A percentile compares a stretch with the other conserved stretches of the same genome.
These are phyloP conservation scores for Cepaea nemoralis DNA, from an alignment of 1,140 invertebrate genomes.

Conservation along the genomic window DNA sequence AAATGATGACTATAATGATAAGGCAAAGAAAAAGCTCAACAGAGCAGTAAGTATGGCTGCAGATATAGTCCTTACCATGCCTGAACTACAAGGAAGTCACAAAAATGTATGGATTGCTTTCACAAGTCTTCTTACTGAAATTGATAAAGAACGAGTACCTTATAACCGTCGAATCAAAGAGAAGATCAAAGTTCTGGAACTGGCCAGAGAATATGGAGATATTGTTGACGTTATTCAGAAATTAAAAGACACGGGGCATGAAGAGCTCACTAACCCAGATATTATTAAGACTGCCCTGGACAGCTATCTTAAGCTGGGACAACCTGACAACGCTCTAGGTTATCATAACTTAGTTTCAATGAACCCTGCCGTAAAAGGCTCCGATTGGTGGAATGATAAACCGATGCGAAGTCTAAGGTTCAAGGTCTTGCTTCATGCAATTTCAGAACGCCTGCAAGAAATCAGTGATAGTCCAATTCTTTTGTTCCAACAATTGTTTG, in stretches of 20 bases:
- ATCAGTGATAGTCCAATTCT: background rate
- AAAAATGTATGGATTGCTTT: background rate
- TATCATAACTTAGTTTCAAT: background rate
- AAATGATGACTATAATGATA: background rate
- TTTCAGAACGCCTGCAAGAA: background rate
- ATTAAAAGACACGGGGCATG: background rate
- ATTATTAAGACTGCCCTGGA: background rate
- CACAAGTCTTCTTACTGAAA: background rate
- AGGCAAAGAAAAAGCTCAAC: background rate
- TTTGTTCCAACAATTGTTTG: background rate
- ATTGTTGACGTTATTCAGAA: background rate
- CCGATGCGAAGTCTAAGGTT: background rate
- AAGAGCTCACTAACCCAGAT: background rate
- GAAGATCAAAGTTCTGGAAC: background rate
- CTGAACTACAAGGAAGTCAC: background rate
- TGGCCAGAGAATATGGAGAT: background rate
- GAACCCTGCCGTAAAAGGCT: background rate
- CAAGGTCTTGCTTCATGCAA: background rate
- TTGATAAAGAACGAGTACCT: background rate
- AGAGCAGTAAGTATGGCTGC: background rate
- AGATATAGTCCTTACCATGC: background rate
- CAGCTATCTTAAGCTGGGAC: background rate
- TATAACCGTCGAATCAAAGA: background rate
- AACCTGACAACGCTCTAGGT: background rate
- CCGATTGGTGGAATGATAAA: background rate